Evolutionary conservation across 2,888 invertebrate genomes (phyloP), one percentile per base, ranked within the genome.

Genomic region (Diarsia brunnea): DNA sequence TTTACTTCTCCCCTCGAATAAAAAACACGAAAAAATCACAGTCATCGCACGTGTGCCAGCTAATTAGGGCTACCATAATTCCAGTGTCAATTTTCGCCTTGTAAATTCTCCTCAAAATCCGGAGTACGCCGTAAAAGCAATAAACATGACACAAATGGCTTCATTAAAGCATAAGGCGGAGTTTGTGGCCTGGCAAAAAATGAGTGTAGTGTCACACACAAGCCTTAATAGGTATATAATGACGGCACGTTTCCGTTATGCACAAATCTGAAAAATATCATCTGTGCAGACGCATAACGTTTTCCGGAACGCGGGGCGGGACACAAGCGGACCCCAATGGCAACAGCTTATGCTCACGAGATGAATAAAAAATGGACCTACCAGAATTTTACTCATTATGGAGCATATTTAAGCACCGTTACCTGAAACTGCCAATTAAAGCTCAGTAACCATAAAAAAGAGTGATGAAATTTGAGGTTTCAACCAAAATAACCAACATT

Each of bases 81-180:
- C 91, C 92, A 90, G 93, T 93, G 95, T 95, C 95, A 95, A 95
- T 96, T 96, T 95, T 92, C 94, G 93, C 94, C 92, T 93, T 94
- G 91, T 96, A 96, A 96, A 95, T 96, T 94, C 91, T 91, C 92
- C 90, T 92, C 93, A 93, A 95, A 95, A 95, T 95, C 95, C 94
- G 88, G 92, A 92, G 95, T 94, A 92, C 93, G 93, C 93, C 94
- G 93, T 96, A 94, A 96, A 95, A 93, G 95, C 93, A 94, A 96
- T 96, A 96, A 96, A 96, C 92, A 93, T 95, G 96, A 96, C 96
- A 92, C 89, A 95, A 96, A 96, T 94, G 93, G 93, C 94, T 96
- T 96, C 96, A 96, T 96, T 96, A 96, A 94, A 91, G 91, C 90
- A 85, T 88, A 90, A 91, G 95, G 95, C 94, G 95, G 94, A 89